Evolutionary conservation across 2,797 vertebrate species (phyloP), one percentile per base, ranked within the genome.

Genomic region (Margarornis squamiger): DNA sequence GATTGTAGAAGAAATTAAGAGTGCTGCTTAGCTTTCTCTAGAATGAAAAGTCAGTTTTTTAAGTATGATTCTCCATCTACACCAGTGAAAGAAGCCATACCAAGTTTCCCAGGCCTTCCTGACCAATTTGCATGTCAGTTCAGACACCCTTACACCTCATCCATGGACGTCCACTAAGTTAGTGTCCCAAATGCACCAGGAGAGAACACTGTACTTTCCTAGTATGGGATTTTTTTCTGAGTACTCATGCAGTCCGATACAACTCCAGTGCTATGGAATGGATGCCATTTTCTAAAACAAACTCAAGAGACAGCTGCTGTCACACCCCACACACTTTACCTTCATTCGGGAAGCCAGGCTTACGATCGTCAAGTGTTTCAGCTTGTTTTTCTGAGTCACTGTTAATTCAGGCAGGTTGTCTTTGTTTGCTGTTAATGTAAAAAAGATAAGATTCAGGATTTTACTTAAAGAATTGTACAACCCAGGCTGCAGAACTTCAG

Each of bases 341-440:
- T 98, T 98, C 98, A 98, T 98, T 77, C 98, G 98, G 27, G 98
- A 97, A 21, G 98, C 98, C 96, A 98, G 91, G 97, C 97, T 98
- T 94, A 98, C 98, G 68, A 98, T 98, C 20, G 98, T 98, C 73
- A 98, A 97, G 82, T 98, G 98, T 43, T 98, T 98, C 95, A 98
- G 97, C 96, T 98, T 98, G 96, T 98, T 98, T 85, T 97, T 98
- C 97, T 98, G 98, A 84, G 97, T 96, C 38, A 83, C 88, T 54
- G 98, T 98, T 95, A 99, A 95, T 93, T 97, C 98, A 63, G 98
- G 98, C 75, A 98, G 97, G 87, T 95, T 98, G 76, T 97, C 97
- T 96, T 98, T 98, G 94, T 98, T 98, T 84, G 98, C 98, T 98
- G 97, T 92, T 91, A 86, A 95, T 74, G 94, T 92, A 54, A 95